These are phyloP conservation scores for Riparia riparia DNA, from an alignment of 2,113 vertebrate genomes.

Conservation along the genomic window DNA sequence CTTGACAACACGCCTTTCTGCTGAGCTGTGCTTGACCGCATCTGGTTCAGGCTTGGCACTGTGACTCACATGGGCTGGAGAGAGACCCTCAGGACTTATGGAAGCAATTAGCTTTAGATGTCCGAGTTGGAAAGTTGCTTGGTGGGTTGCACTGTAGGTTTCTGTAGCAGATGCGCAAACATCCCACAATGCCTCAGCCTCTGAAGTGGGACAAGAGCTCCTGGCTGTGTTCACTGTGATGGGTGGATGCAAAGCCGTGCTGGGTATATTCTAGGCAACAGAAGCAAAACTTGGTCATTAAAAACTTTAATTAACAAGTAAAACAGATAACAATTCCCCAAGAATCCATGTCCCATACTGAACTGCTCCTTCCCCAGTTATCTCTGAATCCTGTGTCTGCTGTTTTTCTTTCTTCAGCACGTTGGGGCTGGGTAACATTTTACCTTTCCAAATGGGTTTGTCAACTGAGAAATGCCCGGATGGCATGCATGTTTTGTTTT, in stretches of 20 bases:
- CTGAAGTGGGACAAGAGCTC: background rate
- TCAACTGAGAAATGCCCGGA: background rate
- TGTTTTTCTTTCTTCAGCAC: background rate
- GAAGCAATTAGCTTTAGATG: conserved; percentile 3
- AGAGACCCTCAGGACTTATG: background rate
- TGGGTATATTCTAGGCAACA: background rate
- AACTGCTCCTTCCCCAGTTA: background rate
- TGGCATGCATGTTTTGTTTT: background rate
- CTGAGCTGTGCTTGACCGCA: background rate
- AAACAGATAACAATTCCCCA: background rate
- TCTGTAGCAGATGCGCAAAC: background rate
- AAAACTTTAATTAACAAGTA: background rate
- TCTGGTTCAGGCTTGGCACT: background rate
- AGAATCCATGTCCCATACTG: background rate
- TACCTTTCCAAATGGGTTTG: background rate
- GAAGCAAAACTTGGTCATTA: background rate
- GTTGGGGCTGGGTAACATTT: background rate
- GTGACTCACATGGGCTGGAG: conserved; percentile 12
- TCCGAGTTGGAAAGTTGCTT: background rate
- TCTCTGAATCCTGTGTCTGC: background rate
- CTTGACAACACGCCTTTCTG: background rate
- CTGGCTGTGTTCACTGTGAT: background rate
- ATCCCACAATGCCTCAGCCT: background rate
- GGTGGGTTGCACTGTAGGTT: background rate
- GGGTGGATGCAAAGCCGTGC: background rate